Percentiles rank a stretch among this genome's conserved stretches.
Evolutionary conservation across 2,888 invertebrate genomes (phyloP).

Genomic region (Myopa testacea): DNA sequence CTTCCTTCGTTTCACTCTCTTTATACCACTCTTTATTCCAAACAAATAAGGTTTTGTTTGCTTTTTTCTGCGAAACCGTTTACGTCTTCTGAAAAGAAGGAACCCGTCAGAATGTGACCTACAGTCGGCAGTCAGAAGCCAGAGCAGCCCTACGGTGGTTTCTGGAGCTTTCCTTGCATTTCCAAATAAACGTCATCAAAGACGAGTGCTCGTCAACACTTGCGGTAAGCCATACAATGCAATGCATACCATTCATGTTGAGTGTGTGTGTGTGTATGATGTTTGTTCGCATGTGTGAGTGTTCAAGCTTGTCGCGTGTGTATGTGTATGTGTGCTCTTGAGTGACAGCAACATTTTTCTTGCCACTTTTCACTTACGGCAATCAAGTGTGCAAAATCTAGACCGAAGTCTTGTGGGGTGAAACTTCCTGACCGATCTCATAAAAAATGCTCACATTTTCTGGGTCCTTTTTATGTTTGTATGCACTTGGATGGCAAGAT

Average conservation of each 20-base stretch:
- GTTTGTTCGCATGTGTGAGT: not conserved
- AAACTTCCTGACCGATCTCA: constrained; percentile 10
- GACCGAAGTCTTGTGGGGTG: not conserved
- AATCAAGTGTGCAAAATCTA: constrained; percentile 5
- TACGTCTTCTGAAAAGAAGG: constrained; percentile 3
- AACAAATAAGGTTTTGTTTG: not conserved
- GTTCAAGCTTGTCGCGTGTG: not conserved
- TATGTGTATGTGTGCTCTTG: not conserved
- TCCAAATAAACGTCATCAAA: constrained; percentile 2
- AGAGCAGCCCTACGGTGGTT: constrained; percentile 15
- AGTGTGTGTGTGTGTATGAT: not conserved
- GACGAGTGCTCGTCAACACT: constrained; percentile 5
- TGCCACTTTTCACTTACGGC: constrained; percentile 19
- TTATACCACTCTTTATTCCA: not conserved
- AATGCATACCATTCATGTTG: not conserved
- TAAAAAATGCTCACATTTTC: not conserved
- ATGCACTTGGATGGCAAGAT: not conserved
- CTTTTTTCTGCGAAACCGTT: constrained; percentile 4
- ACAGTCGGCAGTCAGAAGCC: constrained; percentile 1
- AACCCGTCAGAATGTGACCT: not conserved
- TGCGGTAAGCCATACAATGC: constrained; percentile 28
- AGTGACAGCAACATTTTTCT: constrained; percentile 13
- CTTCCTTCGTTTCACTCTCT: not conserved
- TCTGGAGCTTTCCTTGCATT: constrained; percentile 17
- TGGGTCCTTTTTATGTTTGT: not conserved